phyloP scores from a whole-genome alignment of 2,797 vertebrate species.

The Pseudomugil tenellus region DNA sequence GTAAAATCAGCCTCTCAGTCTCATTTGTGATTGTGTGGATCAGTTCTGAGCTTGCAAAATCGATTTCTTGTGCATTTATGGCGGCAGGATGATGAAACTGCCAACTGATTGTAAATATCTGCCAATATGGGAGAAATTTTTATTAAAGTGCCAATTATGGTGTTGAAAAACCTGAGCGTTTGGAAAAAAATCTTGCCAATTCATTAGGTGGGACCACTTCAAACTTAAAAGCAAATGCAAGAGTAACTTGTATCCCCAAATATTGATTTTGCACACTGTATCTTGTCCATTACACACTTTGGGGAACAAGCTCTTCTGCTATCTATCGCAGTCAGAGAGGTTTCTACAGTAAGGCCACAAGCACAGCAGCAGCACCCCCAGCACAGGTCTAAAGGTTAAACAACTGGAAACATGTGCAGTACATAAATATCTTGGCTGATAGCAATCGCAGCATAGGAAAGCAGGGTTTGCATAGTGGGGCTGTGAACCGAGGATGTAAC shows the following conservation, averaged over 20 bases:
- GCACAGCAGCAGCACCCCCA: constrained; percentile 62
- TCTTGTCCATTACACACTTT: constrained; percentile 66
- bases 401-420: constrained; percentile 79
- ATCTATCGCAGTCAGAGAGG: constrained; percentile 50
- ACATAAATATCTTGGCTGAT: constrained; percentile 77
- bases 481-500: constrained; percentile 68
- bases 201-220: background rate
- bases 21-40: background rate
- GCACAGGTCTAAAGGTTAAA: constrained; percentile 79
- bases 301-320: constrained; percentile 46
- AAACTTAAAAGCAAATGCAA: constrained; percentile 47
- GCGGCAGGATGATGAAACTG: constrained; percentile 2
- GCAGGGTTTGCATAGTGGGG: constrained; percentile 65
- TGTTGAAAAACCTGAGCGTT: background rate
- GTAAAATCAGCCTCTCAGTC: background rate
- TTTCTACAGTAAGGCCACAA: constrained; percentile 52
- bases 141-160: background rate
- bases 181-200: background rate
- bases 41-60: background rate
- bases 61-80: background rate
- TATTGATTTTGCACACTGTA: constrained; percentile 49
- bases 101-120: constrained; percentile 4
- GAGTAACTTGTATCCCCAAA: constrained; percentile 48
- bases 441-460: constrained; percentile 62
- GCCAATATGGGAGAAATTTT: background rate